Base-by-base conservation (phyloP, 2,888 invertebrate species). In the Isotomurus palustris region DNA sequence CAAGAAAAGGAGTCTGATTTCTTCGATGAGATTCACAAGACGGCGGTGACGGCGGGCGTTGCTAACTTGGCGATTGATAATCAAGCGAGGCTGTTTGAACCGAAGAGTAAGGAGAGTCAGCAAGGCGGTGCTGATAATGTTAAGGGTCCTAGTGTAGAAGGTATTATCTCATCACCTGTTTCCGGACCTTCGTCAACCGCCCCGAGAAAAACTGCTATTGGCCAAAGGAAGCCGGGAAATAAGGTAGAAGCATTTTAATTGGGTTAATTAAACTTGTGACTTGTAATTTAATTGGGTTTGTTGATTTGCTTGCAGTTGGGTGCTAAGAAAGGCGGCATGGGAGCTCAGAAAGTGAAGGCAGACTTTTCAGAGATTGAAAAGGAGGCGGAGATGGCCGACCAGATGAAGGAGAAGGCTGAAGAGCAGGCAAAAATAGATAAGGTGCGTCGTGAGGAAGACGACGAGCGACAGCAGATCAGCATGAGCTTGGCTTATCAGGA, bases 311-410 rank as follows among this genome's bases (percentile, higher is more conserved):
- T 17, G 14, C 69, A 91, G 91, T 73, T 91, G 71, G 93, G 92
- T 14, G 85, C 83, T 0, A 91, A 90, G 66, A 94, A 91, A 67
- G 85, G 88, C 38, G 89, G 90, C 0, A 78, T 97, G 53, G 97
- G 97, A 49, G 99, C 97, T 17, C 94, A 92, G 50, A 90, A 91
- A 75, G 92, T 97, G 25, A 88, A 88, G 72, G 84, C 92, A 3
- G 92, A 96, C 78, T 99, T 99, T 76, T 90, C 89, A 19, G 95
- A 94, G 73, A 84, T 97, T 61, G 96, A 97, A 77, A 84, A 86
- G 66, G 88, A 90, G 73, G 95, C 94, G 5, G 86, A 86, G 72
- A 81, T 88, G 76, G 85, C 87, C 2, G 90, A 92, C 76, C 87
- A 89, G 75, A 81, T 85, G 47, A 82, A 83, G 74, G 68, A 68